Percentiles rank a stretch among this genome's conserved stretches.
Evolutionary conservation across 2,888 invertebrate genomes (phyloP).

Genomic region (Lomographa bimaculata): DNA sequence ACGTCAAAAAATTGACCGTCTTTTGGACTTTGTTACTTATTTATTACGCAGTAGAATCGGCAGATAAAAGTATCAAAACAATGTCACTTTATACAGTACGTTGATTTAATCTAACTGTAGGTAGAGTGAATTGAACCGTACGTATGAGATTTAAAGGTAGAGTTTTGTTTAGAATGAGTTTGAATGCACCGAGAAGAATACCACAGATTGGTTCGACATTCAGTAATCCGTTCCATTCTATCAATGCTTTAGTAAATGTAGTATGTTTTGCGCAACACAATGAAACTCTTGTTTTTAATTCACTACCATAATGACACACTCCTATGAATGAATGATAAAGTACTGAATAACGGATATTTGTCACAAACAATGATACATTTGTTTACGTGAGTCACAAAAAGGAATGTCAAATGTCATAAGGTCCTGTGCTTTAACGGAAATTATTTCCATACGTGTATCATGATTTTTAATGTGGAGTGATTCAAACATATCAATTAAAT

Average conservation of each 20-base stretch:
- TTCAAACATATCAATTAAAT: conserved; percentile 51
- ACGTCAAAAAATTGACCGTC: conserved; percentile 23
- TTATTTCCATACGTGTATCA: conserved; percentile 62
- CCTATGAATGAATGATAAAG: conserved; percentile 46
- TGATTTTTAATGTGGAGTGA: conserved; percentile 56
- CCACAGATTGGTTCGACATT: conserved; percentile 43
- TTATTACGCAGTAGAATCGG: conserved; percentile 53
- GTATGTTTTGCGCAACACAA: conserved; percentile 41
- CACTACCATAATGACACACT: conserved; percentile 33
- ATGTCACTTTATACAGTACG: conserved; percentile 17
- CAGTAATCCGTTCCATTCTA: conserved; percentile 42
- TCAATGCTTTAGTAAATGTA: conserved; percentile 36
- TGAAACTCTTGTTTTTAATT: conserved; percentile 44
- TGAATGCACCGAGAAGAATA: conserved; percentile 43
- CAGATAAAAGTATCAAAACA: conserved; percentile 48
- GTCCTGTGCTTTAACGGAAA: conserved; percentile 60
- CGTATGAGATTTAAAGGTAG: conserved; percentile 18
- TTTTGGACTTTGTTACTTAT: conserved; percentile 33
- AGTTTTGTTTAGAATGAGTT: conserved; percentile 20
- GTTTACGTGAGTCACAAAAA: conserved; percentile 50
- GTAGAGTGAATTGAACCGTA: conserved; percentile 8
- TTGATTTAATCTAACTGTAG: conserved; percentile 2
- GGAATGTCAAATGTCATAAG: conserved; percentile 53
- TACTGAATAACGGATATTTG: conserved; percentile 49
- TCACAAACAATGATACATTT: conserved; percentile 46